Evolutionary conservation across 2,797 vertebrate genomes (phyloP), one percentile per base, ranked within the genome.

Genomic region (Spinus olivaceus): DNA sequence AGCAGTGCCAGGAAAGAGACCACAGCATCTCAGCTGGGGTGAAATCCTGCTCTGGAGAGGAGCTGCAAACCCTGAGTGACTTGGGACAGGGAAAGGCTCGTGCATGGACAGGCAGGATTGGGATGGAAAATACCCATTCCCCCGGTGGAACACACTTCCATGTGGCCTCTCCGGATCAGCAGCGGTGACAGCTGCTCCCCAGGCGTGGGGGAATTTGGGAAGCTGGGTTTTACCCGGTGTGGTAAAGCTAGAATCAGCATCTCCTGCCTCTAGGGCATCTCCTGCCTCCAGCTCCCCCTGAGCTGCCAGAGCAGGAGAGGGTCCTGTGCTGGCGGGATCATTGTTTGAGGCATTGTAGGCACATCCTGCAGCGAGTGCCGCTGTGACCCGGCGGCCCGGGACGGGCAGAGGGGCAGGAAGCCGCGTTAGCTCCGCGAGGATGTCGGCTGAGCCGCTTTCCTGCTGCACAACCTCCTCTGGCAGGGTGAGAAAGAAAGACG

Each of bases 321-420:
- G 22, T 18, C 42, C 28, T 22, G 50, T 1, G 10, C 53, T 8
- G 42, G 21, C 37, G 2, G 60, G 60, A 50, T 61, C 22, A 86
- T 81, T 91, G 90, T 94, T 44, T 3, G 76, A 90, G 80, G 51
- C 2, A 4, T 30, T 79, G 70, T 82, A 83, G 93, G 50, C 54
- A 51, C 82, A 92, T 95, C 96, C 97, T 95, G 93, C 65, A 2
- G 73, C 1, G 2, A 60, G 63, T 3, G 27, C 14, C 6, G 20
- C 8, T 3, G 27, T 69, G 90, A 76, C 37, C 88, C 39, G 10
- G 79, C 33, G 18, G 79, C 67, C 66, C 9, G 20, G 65, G 39
- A 41, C 5, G 22, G 49, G 80, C 72, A 73, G 46, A 39, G 81
- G 83, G 64, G 71, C 93, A 95, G 97, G 96, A 97, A 97, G 84